Evolutionary conservation across 2,113 vertebrate species (phyloP).

Genomic region (Motacilla alba): DNA sequence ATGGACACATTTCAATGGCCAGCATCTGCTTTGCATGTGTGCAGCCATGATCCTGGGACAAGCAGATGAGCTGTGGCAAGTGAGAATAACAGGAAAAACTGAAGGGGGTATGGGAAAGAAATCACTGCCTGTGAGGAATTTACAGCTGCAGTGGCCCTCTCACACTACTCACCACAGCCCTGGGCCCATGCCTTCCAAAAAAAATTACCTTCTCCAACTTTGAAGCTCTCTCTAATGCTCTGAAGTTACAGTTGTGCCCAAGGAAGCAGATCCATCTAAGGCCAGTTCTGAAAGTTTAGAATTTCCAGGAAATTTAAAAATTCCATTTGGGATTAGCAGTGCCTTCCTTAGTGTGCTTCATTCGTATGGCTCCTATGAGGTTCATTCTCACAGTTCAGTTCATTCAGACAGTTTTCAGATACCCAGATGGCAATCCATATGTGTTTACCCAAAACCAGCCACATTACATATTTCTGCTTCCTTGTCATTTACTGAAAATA

Average conservation of each 20-base stretch:
- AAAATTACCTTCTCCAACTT: not conserved
- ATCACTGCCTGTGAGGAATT: not conserved
- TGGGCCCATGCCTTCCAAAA: not conserved
- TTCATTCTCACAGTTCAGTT: not conserved
- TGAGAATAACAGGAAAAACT: not conserved
- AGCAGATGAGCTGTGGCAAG: not conserved
- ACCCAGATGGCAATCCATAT: not conserved
- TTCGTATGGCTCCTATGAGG: rapidly evolving
- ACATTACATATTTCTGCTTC: not conserved
- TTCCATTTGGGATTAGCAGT: not conserved
- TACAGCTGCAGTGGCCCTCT: not conserved
- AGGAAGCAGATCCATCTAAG: not conserved
- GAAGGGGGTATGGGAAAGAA: not conserved
- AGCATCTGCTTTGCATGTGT: not conserved
- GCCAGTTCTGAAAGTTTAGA: not conserved
- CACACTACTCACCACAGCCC: not conserved
- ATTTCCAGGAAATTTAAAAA: not conserved
- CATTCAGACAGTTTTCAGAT: not conserved
- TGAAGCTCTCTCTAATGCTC: not conserved
- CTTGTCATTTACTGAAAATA: not conserved
- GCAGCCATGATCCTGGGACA: not conserved
- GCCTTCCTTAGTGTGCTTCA: not conserved
- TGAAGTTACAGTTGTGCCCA: not conserved
- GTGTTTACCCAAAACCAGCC: not conserved
- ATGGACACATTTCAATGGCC: not conserved